These are phyloP conservation scores for Cardiocondyla obscurior DNA, from an alignment of 1,140 invertebrate species.

Conservation along the genomic window DNA sequence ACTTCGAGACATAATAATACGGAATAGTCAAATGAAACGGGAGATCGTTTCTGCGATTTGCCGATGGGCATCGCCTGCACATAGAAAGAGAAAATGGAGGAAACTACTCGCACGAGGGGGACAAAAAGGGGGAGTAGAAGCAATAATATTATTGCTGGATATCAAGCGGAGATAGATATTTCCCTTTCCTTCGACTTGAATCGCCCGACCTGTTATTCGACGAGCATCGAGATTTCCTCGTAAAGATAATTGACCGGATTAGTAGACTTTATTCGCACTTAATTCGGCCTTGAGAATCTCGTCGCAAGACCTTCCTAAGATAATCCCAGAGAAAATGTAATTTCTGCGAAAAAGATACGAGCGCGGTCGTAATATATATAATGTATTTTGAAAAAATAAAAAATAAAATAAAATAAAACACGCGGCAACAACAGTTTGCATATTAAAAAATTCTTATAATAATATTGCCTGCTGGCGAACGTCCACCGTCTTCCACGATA, in stretches of 20 bases:
- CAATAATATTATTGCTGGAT: conserved; percentile 46
- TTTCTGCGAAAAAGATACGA: not conserved
- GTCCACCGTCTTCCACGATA: not conserved
- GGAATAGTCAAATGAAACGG: conserved; percentile 28
- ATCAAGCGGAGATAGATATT: conserved; percentile 17
- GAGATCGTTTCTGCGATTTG: conserved; percentile 19
- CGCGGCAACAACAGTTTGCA: not conserved
- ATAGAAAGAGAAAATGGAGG: not conserved
- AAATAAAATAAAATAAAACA: not conserved
- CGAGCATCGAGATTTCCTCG: conserved; percentile 3
- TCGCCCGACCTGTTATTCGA: not conserved
- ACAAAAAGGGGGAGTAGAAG: too few species aligned
- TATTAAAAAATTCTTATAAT: not conserved
- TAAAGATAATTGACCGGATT: conserved; percentile 34
- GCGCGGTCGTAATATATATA: not conserved
- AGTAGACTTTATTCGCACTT: conserved; percentile 14
- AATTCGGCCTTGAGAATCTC: not conserved
- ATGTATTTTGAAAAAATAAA: not conserved
- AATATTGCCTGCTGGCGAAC: not conserved
- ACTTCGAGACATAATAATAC: not conserved
- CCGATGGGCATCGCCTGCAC: not conserved
- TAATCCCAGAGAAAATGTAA: not conserved
- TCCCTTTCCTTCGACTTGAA: conserved; percentile 19
- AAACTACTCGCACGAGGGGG: not conserved
- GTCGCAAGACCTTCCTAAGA: not conserved